Base-by-base conservation (phyloP, 2,797 vertebrate genomes). In the Parambassis ranga region DNA sequence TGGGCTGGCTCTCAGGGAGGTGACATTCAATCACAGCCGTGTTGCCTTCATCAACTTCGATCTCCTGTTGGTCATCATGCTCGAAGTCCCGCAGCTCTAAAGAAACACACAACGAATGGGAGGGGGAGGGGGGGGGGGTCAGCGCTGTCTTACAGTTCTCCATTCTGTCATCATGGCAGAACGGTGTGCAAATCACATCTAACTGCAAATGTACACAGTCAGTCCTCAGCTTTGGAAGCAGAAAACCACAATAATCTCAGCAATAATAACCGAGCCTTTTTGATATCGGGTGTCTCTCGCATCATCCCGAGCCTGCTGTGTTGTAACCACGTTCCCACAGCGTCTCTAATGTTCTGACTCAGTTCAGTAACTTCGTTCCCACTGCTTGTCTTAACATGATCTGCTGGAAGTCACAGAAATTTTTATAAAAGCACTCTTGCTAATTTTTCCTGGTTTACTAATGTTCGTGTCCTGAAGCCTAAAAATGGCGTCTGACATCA, bases 11-110 rank as follows among this genome's bases (percentile, higher is more conserved):
- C 83, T 99, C 97, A 0, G 97, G 97, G 60, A 99, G 91, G 82
- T 99, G 96, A 0, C 97, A 99, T 59, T 96, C 95, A 0, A 99
- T 98, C 59, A 99, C 95, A 0, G 97, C 97, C 0, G 97, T 99
- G 92, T 98, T 98, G 49, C 97, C 97, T 83, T 98, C 96, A 1
- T 99, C 97, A 10, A 99, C 97, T 84, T 99, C 97, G 0, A 99
- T 98, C 66, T 98, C 96, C 0, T 97, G 96, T 80, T 97, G 96
- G 66, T 94, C 94, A 0, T 98, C 95, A 0, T 93, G 93, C 90
- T 98, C 96, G 60, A 99, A 99, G 84, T 99, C 97, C 38, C 97
- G 94, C 79, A 99, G 91, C 78, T 98, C 97, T 99, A 90, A 24
- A 71, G 60, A 52, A 72, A 65, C 37, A 70, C 15, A 81, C 41